Evolutionary conservation across 2,888 invertebrate species (phyloP).

Genomic region (Isoperla grammatica): DNA sequence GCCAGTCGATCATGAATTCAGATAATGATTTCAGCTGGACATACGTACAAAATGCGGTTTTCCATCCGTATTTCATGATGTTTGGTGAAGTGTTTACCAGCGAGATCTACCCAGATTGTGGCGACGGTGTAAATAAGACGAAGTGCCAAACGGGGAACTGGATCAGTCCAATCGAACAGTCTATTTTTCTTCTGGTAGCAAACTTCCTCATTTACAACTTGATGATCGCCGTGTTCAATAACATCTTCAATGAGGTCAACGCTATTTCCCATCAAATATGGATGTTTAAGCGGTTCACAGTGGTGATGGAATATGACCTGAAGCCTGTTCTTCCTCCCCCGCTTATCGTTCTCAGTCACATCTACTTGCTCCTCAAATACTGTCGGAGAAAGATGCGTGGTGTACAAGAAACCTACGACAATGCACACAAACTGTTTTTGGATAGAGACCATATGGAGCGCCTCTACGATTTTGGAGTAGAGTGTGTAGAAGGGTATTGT

Average conservation of each 20-base stretch:
- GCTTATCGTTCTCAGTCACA: slow-evolving; percentile 81
- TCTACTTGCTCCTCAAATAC: slow-evolving; percentile 80
- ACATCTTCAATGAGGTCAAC: slow-evolving; percentile 92
- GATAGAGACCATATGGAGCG: slow-evolving; percentile 91
- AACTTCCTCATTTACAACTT: slow-evolving; percentile 96
- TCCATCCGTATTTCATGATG: slow-evolving; percentile 98
- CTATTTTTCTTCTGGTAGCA: slow-evolving; percentile 90
- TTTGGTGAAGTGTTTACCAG: slow-evolving; percentile 98
- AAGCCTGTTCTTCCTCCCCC: slow-evolving; percentile 96
- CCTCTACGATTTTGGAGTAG: slow-evolving; percentile 96
- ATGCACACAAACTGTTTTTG: slow-evolving; percentile 88
- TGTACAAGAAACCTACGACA: slow-evolving; percentile 71
- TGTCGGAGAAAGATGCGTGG: slow-evolving; percentile 61
- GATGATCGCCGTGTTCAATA: slow-evolving; percentile 98
- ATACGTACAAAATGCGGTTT: slow-evolving; percentile 87
- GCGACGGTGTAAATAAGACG: slow-evolving; percentile 60
- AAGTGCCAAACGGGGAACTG: slow-evolving; percentile 81
- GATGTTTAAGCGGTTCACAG: slow-evolving; percentile 98
- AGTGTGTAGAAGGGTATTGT: slow-evolving; percentile 94
- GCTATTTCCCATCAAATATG: slow-evolving; percentile 95
- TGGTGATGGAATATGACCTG: slow-evolving; percentile 97
- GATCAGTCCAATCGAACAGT: slow-evolving; percentile 94
- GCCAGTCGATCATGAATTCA: slow-evolving; percentile 90
- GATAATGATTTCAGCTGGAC: slow-evolving; percentile 84
- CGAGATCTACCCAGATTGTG: slow-evolving; percentile 88